phyloP scores from a whole-genome alignment of 1,140 invertebrate genomes.

The Drosophila bocqueti region DNA sequence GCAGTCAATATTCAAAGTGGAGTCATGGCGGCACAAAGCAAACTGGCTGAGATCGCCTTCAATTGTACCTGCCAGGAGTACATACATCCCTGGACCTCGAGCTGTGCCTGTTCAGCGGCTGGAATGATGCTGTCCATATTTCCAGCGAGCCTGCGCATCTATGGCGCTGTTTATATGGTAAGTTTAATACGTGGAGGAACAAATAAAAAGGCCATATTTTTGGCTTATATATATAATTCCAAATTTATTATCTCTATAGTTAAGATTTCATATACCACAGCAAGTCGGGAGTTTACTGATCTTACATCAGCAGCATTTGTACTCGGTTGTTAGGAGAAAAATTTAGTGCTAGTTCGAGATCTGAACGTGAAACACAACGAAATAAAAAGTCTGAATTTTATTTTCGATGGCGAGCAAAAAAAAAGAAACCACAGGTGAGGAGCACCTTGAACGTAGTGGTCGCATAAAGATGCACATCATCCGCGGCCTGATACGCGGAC shows the following conservation, averaged over 20 bases:
- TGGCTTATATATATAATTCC: neutral
- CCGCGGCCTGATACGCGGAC: neutral
- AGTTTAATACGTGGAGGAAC: conserved; percentile 59
- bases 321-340: neutral
- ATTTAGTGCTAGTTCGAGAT: neutral
- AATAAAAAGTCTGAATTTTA: neutral
- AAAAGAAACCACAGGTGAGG: neutral
- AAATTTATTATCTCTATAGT: neutral
- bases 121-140: conserved; percentile 88
- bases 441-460: neutral
- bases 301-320: neutral
- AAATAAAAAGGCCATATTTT: neutral
- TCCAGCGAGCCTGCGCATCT: conserved; percentile 89
- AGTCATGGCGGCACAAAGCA: conserved; percentile 87
- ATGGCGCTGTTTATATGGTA: conserved; percentile 91
- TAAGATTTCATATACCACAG: neutral
- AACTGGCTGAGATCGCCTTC: conserved; percentile 83
- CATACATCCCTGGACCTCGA: conserved; percentile 91
- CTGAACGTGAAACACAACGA: neutral
- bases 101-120: conserved; percentile 88
- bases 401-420: neutral
- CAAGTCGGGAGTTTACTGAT: neutral
- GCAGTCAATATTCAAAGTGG: conserved; percentile 17
- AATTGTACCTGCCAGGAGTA: conserved; percentile 88
- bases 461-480: neutral